These are phyloP conservation scores for Idaea straminata DNA, from an alignment of 2,888 invertebrate species.

Conservation along the genomic window DNA sequence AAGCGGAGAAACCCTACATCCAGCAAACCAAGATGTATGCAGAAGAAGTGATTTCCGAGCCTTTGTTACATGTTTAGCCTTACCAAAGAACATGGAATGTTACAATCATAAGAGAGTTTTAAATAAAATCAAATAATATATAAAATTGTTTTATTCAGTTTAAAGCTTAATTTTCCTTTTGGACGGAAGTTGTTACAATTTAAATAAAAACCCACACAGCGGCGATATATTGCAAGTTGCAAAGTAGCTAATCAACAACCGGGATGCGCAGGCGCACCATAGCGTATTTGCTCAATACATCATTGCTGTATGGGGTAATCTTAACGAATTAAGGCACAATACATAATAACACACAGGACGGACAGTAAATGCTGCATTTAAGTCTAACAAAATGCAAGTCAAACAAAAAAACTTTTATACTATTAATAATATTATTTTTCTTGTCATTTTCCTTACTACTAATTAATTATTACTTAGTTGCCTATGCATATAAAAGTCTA, in stretches of 20 bases:
- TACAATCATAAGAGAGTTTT: constrained; percentile 45
- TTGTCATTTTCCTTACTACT: neutral
- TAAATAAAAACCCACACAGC: constrained; percentile 1
- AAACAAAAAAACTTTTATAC: neutral
- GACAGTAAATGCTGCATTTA: neutral
- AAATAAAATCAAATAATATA: constrained; percentile 29
- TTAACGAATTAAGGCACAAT: neutral
- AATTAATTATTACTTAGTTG: no score
- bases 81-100: constrained; percentile 62
- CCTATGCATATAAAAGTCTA: no score
- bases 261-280: neutral
- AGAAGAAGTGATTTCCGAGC: constrained; percentile 53
- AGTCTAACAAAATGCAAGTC: neutral
- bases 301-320: neutral
- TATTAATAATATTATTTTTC: neutral
- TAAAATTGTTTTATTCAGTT: constrained; percentile 15
- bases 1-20: constrained; percentile 41
- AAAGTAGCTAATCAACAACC: neutral
- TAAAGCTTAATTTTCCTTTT: constrained; percentile 20
- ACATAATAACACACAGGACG: neutral
- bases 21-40: constrained; percentile 57
- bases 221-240: neutral
- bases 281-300: neutral
- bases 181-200: constrained; percentile 17
- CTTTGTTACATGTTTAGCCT: constrained; percentile 53